Evolutionary conservation across 2,113 vertebrate species (phyloP), one percentile per base, ranked within the genome.

Genomic region (Hiodon tergisus): DNA sequence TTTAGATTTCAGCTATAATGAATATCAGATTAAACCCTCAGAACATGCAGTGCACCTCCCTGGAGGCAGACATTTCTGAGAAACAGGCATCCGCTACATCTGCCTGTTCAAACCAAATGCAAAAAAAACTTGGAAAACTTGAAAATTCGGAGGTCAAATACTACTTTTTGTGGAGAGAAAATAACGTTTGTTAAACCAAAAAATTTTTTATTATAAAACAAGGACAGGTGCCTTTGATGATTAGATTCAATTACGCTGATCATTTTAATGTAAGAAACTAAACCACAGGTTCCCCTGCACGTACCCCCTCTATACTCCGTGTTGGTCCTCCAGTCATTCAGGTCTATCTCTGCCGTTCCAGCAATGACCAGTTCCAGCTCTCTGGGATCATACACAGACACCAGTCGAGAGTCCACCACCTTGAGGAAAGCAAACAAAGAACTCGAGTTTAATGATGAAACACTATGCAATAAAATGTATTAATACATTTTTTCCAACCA

Each of bases 281-380:
- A 51, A 5, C 16, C 9, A 8, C 10, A 31, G 5, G 13, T 11
- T 47, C 14, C 17, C 13, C 11, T 58, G 6, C 69, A 65, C 86
- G 89, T 81, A 98, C 97, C 96, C 92, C 97, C 97, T 88, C 97
- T 91, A 83, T 99, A 99, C 77, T 99, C 97, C 0, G 96, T 96
- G 82, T 96, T 96, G 85, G 90, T 97, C 78, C 96, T 87, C 97
- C 97, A 99, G 87, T 99, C 97, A 1, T 81, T 89, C 8, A 98
- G 92, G 84, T 99, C 97, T 3, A 99, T 99, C 89, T 99, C 97
- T 1, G 97, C 97, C 0, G 96, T 99, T 13, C 97, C 97, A 2
- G 97, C 97, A 9, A 99, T 99, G 67, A 99, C 97, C 87, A 99
- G 86, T 87, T 99, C 97, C 86, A 99, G 86, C 78, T 99, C 97